phyloP scores from a whole-genome alignment of 1,140 invertebrate species.

The Triops cancriformis region DNA sequence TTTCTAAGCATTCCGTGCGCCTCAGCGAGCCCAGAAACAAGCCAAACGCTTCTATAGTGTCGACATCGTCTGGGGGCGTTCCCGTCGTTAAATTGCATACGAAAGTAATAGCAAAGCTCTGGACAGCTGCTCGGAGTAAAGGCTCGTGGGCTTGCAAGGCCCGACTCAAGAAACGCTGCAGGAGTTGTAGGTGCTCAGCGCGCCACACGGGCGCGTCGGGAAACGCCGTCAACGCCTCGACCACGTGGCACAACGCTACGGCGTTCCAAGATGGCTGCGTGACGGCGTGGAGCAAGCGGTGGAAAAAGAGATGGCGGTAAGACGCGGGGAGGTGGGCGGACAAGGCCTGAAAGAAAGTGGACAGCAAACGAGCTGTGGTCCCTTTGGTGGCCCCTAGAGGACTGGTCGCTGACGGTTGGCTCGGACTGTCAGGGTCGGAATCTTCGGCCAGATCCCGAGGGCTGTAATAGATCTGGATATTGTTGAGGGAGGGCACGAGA shows the following conservation, averaged over 20 bases:
- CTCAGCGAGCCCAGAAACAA: neutral
- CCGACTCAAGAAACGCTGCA: slow-evolving; percentile 31
- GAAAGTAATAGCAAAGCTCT: slow-evolving; percentile 30
- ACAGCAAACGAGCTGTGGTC: neutral
- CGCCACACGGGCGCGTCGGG: slow-evolving; percentile 22
- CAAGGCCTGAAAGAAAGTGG: neutral
- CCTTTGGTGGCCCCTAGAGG: neutral
- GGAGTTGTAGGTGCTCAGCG: slow-evolving; percentile 21
- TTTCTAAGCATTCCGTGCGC: neutral
- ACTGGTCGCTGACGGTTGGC: neutral
- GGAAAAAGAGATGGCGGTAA: slow-evolving; percentile 15
- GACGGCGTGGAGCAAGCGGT: neutral
- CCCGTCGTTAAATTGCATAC: slow-evolving; percentile 27
- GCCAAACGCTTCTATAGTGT: neutral
- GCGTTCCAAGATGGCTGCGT: slow-evolving; percentile 35
- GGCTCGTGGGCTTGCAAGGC: slow-evolving; percentile 31
- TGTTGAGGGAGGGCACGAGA: slow-evolving; percentile 16
- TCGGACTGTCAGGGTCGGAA: neutral
- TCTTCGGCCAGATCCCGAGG: neutral
- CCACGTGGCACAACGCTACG: slow-evolving; percentile 38
- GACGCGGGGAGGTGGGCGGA: neutral
- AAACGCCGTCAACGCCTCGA: slow-evolving; percentile 31
- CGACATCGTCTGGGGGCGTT: neutral
- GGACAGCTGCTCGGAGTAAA: slow-evolving; percentile 33
- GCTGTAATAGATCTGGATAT: slow-evolving; percentile 6